A percentile compares a stretch with the other conserved stretches of the same genome.
phyloP scores from a whole-genome alignment of 2,888 invertebrate species.

The Epirrita christyi region DNA sequence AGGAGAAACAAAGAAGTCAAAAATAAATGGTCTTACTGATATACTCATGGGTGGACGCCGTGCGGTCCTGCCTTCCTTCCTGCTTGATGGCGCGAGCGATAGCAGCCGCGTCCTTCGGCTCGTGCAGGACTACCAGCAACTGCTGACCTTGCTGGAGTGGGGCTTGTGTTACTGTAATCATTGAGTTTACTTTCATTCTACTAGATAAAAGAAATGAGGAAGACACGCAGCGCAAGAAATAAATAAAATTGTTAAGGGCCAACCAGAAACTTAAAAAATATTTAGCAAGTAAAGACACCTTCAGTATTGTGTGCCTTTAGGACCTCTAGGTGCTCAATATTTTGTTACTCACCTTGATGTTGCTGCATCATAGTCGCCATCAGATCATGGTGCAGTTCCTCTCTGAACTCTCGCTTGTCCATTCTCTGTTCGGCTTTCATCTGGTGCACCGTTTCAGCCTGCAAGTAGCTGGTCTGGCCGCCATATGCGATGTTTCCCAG shows the following conservation, averaged over 20 bases:
- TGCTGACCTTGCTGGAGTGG: conserved; percentile 81
- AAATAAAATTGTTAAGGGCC: too few species aligned
- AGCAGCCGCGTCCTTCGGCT: conserved; percentile 79
- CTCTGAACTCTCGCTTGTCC: conserved; percentile 76
- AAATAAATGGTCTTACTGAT: conserved; percentile 64
- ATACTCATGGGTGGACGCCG: conserved; percentile 61
- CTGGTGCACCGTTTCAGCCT: conserved; percentile 62
- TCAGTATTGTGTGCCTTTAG: conserved; percentile 10
- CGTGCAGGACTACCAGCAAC: conserved; percentile 79
- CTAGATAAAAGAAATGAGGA: too few species aligned
- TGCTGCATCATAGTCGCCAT: conserved; percentile 82
- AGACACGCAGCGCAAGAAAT: too few species aligned
- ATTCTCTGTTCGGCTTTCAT: conserved; percentile 64
- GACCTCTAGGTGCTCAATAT: too few species aligned
- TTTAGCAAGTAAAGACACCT: background rate
- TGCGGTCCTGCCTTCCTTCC: conserved; percentile 78
- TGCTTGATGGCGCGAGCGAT: conserved; percentile 83
- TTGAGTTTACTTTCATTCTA: background rate
- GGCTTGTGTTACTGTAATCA: conserved; percentile 44
- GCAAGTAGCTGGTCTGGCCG: conserved; percentile 68
- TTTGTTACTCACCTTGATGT: conserved; percentile 58
- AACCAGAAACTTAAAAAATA: too few species aligned
- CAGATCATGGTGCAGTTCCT: conserved; percentile 84
- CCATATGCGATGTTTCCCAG: conserved; percentile 75
- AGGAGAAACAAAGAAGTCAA: too few species aligned